Base-by-base conservation (phyloP, 2,113 vertebrate genomes). In the Brachyistius frenatus region DNA sequence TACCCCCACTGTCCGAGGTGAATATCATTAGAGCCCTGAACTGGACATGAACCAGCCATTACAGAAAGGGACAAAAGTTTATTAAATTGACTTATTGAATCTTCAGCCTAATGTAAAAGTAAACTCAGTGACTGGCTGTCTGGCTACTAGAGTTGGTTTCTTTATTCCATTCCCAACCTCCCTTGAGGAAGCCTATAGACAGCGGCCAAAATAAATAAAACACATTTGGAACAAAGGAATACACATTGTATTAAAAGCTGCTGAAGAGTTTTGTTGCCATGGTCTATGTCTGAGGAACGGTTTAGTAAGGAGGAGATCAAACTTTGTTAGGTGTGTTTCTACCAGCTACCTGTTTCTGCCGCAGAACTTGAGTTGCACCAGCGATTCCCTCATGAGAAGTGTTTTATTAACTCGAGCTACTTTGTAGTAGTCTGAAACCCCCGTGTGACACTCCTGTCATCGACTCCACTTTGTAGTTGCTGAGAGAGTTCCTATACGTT, bases 81-180 rank as follows among this genome's bases (percentile, higher is more conserved):
- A 90, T 92, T 92, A 88, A 89, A 91, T 76, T 81, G 66, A 69
- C 73, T 93, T 89, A 92, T 88, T 87, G 79, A 89, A 89, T 89
- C 85, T 83, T 80, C 75, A 78, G 71, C 61, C 62, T 86, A 81
- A 90, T 89, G 87, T 78, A 64, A 87, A 85, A 83, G 73, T 66
- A 70, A 89, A 78, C 41, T 33, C 58, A 56, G 16, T 16, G 66
- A 64, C 66, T 44, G 76, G 54, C 58, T 32, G 57, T 71, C 73
- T 82, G 64, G 69, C 63, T 81, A 62, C 78, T 80, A 8, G 44
- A 74, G 47, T 49, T 2, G 44, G 39, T 49, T 70, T 78, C 56
- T 76, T 76, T 30, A 67, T 76, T 64, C 30, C 11, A 60, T 73
- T 84, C 55, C 57, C 30, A 36, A 52, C 41, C 16, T 74, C 62